phyloP scores from a whole-genome alignment of 2,888 invertebrate species.

The Acanthoscelides obtectus region DNA sequence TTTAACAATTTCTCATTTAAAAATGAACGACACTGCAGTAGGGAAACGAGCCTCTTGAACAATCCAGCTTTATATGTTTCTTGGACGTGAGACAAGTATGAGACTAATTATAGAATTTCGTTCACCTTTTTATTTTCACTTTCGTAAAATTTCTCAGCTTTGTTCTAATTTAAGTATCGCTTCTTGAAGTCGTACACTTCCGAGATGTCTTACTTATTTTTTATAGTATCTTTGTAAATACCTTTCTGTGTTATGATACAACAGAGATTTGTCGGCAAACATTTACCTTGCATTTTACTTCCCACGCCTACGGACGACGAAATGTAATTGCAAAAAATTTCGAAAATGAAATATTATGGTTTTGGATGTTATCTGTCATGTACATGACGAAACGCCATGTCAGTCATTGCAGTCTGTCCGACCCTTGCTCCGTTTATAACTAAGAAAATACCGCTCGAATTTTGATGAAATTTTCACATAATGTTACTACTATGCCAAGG shows the following conservation, averaged over 20 bases:
- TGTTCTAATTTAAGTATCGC: neutral
- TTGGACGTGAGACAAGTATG: constrained; percentile 24
- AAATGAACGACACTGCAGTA: constrained; percentile 15
- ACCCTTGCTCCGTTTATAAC: too few species aligned
- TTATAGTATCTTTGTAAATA: neutral
- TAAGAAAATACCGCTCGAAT: too few species aligned
- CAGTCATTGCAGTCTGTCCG: too few species aligned
- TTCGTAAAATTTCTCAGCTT: neutral
- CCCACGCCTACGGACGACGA: too few species aligned
- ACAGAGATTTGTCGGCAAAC: neutral
- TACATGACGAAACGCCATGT: too few species aligned
- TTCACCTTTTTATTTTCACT: constrained; percentile 6
- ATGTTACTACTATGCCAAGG: too few species aligned
- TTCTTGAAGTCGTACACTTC: neutral
- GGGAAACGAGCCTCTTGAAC: constrained; percentile 15
- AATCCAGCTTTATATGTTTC: constrained; percentile 17
- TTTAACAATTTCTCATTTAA: neutral
- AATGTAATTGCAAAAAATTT: too few species aligned
- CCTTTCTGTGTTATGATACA: neutral
- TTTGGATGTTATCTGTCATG: too few species aligned
- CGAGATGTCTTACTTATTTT: neutral
- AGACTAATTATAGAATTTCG: constrained; percentile 19
- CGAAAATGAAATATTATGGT: too few species aligned
- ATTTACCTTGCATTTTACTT: too few species aligned
- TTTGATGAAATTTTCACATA: too few species aligned